A percentile compares a stretch with the other conserved stretches of the same genome.
These are phyloP conservation scores for Desmodus rotundus DNA, from an alignment of 2,113 vertebrate genomes.

Conservation along the genomic window DNA sequence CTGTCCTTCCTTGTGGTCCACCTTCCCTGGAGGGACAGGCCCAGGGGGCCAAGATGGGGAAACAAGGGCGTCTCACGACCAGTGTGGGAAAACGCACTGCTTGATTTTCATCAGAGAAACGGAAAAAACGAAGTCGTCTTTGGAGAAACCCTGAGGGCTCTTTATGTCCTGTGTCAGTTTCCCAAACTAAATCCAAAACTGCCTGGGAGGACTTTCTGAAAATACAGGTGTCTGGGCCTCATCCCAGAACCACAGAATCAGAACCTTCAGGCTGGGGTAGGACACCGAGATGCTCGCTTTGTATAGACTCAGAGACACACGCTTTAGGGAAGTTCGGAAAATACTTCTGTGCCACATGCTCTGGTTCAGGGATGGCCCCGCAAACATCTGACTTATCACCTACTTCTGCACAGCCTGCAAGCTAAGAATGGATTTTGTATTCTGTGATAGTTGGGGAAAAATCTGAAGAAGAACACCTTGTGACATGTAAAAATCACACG, in stretches of 20 bases:
- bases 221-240: not conserved
- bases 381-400: not conserved
- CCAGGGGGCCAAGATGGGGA: not conserved
- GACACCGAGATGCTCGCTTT: not conserved
- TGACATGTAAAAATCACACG: not conserved
- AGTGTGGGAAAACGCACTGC: not conserved
- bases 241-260: not conserved
- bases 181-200: not conserved
- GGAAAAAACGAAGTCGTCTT: not conserved
- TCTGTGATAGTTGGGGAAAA: not conserved
- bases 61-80: not conserved
- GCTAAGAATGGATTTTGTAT: not conserved
- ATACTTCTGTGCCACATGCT: not conserved
- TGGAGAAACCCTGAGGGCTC: not conserved
- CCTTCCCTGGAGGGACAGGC: not conserved
- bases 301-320: not conserved
- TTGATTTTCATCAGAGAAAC: not conserved
- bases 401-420: not conserved
- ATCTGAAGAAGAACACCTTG: not conserved
- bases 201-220: not conserved
- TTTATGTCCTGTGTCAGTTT: not conserved
- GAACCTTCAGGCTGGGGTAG: not conserved
- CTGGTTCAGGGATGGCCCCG: not conserved
- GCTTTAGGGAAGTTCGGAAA: not conserved
- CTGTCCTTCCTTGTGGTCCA: not conserved